These are phyloP conservation scores for Lepidotrigona ventralis DNA, from an alignment of 1,140 invertebrate genomes.

Conservation along the genomic window DNA sequence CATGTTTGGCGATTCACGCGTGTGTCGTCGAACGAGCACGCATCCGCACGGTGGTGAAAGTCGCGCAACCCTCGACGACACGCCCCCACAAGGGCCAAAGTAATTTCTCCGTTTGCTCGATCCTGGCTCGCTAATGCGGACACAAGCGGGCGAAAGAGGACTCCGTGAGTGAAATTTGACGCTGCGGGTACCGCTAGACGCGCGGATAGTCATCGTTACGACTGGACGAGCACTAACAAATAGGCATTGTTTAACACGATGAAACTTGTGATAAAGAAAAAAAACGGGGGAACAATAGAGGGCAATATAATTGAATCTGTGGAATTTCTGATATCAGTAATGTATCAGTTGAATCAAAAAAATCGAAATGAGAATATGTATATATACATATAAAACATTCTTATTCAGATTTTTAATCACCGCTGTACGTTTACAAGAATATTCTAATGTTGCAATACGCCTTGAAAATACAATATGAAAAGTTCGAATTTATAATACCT, in stretches of 20 bases:
- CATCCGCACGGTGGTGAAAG: neutral
- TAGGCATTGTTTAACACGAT: neutral
- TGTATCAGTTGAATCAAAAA: neutral
- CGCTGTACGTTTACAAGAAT: too few relatives aligned
- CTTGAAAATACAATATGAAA: too few relatives aligned
- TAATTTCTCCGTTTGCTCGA: neutral
- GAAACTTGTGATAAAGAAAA: neutral
- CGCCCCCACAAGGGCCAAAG: neutral
- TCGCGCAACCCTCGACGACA: too few relatives aligned
- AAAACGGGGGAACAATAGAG: too few relatives aligned
- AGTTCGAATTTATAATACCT: neutral
- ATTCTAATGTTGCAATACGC: too few relatives aligned
- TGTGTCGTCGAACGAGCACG: neutral
- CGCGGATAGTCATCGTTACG: neutral
- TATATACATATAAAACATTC: neutral
- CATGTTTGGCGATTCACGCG: neutral
- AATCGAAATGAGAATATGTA: neutral
- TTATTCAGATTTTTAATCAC: neutral
- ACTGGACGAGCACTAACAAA: neutral
- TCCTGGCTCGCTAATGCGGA: neutral
- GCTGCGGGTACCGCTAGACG: constrained; percentile 1
- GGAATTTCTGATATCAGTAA: too few relatives aligned
- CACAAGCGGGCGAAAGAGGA: neutral
- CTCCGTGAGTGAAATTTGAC: neutral
- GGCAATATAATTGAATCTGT: too few relatives aligned